Conservation (phyloP, 2,888 invertebrate species). For the Reticulitermes lucifugus region DNA sequence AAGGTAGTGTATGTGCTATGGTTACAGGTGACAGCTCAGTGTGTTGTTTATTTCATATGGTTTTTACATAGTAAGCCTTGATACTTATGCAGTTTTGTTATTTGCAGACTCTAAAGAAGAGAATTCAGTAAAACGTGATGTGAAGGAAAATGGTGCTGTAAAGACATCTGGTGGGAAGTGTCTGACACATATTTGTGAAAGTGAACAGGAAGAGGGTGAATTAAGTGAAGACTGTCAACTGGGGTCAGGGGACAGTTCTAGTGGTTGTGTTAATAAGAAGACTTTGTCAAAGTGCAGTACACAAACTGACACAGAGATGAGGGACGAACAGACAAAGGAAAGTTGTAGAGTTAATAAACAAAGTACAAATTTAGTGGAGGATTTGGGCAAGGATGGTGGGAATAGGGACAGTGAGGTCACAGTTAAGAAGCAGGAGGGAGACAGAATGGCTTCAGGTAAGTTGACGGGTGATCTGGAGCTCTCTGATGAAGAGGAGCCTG, state of each 20-base stretch:
- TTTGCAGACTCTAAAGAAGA: slow-evolving; percentile 37
- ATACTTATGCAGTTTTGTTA: background rate
- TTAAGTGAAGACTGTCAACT: slow-evolving; percentile 43
- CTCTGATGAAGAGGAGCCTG: slow-evolving; percentile 22
- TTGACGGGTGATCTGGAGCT: slow-evolving; percentile 10
- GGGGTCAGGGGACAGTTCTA: slow-evolving; percentile 36
- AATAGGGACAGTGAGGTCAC: background rate
- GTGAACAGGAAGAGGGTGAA: slow-evolving; percentile 47
- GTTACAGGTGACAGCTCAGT: no score
- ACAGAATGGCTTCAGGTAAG: background rate
- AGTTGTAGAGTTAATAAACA: background rate
- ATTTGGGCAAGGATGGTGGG: background rate
- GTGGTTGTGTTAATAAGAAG: slow-evolving; percentile 15
- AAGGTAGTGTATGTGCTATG: no score
- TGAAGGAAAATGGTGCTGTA: slow-evolving; percentile 33
- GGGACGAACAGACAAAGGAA: no score
- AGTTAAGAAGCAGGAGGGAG: background rate
- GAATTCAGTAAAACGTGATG: slow-evolving; percentile 39
- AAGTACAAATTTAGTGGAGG: background rate
- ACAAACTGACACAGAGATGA: no score
- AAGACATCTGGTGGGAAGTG: background rate
- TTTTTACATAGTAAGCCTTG: no score
- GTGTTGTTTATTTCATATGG: no score
- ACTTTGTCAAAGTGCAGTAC: background rate
- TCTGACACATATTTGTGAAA: slow-evolving; percentile 31